Base-by-base conservation (phyloP, 2,113 vertebrate species). In the Ahaetulla prasina region DNA sequence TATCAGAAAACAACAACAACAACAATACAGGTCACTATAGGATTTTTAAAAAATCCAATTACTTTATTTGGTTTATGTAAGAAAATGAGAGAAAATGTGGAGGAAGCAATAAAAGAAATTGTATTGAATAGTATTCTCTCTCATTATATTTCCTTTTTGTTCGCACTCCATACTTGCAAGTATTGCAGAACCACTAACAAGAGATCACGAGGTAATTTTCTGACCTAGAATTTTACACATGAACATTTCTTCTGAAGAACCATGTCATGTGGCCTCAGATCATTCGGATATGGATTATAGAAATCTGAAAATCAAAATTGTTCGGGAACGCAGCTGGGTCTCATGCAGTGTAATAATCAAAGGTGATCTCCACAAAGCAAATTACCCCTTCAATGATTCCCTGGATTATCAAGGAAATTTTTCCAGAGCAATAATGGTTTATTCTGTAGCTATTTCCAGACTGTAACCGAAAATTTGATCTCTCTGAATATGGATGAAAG, bases 81-180 rank as follows among this genome's bases (percentile, higher is more conserved):
- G 25, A 11, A 50, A 43, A 88, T 16, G 35, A 11, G 35, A 49
- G 18, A n/a, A 10, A 27, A 86, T 30, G n/a, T 74, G 57, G 11
- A 22, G 27, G n/a, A 68, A 22, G n/a, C 45, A 88, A 89, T 93
- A 45, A 93, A 93, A 35, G n/a, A 93, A 89, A 57, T 43, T 43
- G n/a, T n/a, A 53, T 85, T 52, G 18, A 93, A 39, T 47, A 8
- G 11, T 89, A 68, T 20, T 52, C 45, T 35, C 49, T 47, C 20
- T 86, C 16, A 52, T 55, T 4, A 68, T 52, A 25, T 27, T 88
- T 68, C 8, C 63, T 63, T 87, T 53, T 50, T 50, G 49, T 39
- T 91, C 54, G 54, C 25, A 55, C 10, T 80, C n/a, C 63, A 35
- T 90, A 12, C 47, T 49, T 84, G n/a, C 53, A 30, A 30, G 89